phyloP scores from a whole-genome alignment of 1,140 invertebrate species.

The Delia radicum region DNA sequence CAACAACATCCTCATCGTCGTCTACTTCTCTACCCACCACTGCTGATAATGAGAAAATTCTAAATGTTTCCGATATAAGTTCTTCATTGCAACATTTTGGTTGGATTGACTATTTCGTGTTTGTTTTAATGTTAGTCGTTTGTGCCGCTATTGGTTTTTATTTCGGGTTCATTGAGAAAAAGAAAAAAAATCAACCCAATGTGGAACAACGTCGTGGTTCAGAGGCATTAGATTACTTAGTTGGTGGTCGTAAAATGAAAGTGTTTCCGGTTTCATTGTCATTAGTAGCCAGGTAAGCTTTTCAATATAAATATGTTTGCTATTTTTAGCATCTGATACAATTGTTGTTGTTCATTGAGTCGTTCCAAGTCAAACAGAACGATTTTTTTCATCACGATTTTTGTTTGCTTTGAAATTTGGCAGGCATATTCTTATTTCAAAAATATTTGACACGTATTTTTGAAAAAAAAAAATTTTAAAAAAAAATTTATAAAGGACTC shows the following conservation, averaged over 20 bases:
- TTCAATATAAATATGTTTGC: not conserved
- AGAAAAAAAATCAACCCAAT: conserved; percentile 16
- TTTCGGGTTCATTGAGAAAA: conserved; percentile 67
- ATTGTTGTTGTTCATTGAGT: too few relatives aligned
- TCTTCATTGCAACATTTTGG: conserved; percentile 64
- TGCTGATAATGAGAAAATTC: conserved; percentile 24
- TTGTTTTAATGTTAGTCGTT: conserved; percentile 68
- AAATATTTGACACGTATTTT: too few relatives aligned
- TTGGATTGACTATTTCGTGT: conserved; percentile 68
- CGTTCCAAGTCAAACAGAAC: too few relatives aligned
- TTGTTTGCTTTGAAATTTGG: too few relatives aligned
- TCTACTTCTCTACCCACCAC: not conserved
- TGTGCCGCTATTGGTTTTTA: conserved; percentile 71
- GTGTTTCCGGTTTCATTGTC: conserved; percentile 79
- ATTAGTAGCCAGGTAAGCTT: conserved; percentile 71
- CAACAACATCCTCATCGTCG: not conserved
- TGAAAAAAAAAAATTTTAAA: too few relatives aligned
- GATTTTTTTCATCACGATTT: too few relatives aligned
- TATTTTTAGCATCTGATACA: too few relatives aligned
- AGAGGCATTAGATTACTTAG: conserved; percentile 70
- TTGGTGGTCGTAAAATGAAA: conserved; percentile 81
- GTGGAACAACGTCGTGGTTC: conserved; percentile 58
- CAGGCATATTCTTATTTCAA: too few relatives aligned
- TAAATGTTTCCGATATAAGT: conserved; percentile 58
- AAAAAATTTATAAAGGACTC: too few relatives aligned